Evolutionary conservation across 35 echinoderm and acorn worm genomes (phyloP).

Genomic region (Amphiura filiformis): DNA sequence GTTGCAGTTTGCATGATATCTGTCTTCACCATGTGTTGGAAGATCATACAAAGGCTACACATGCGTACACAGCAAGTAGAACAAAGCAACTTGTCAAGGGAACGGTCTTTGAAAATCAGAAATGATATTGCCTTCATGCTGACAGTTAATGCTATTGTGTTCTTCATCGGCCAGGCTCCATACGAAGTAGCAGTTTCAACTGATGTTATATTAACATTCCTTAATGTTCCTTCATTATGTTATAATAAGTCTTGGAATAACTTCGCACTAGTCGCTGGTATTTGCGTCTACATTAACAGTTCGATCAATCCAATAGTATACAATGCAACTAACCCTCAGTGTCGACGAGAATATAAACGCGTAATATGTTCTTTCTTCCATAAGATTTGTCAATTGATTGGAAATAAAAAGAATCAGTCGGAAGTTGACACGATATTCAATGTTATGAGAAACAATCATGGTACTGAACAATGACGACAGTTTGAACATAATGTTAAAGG

Average conservation of each 20-base stretch:
- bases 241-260: background rate
- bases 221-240: background rate
- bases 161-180: constrained; percentile 43
- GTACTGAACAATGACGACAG: too few relatives aligned
- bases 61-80: background rate
- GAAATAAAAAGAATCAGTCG: background rate
- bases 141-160: constrained; percentile 39
- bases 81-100: background rate
- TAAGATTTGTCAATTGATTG: background rate
- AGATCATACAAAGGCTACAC: constrained; percentile 42
- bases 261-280: background rate
- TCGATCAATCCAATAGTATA: constrained; percentile 62
- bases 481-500: too few relatives aligned
- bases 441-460: too few relatives aligned
- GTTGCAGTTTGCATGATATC: constrained; percentile 36
- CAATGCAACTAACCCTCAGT: constrained; percentile 44
- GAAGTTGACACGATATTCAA: too few relatives aligned
- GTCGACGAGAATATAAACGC: constrained; percentile 5
- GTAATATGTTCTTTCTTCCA: background rate
- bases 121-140: constrained; percentile 46
- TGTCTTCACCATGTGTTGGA: constrained; percentile 39
- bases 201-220: background rate
- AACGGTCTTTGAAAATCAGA: background rate
- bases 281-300: constrained; percentile 56
- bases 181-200: constrained; percentile 15